Conservation (phyloP, 2,797 vertebrate genomes). For the Discoglossus pictus region DNA sequence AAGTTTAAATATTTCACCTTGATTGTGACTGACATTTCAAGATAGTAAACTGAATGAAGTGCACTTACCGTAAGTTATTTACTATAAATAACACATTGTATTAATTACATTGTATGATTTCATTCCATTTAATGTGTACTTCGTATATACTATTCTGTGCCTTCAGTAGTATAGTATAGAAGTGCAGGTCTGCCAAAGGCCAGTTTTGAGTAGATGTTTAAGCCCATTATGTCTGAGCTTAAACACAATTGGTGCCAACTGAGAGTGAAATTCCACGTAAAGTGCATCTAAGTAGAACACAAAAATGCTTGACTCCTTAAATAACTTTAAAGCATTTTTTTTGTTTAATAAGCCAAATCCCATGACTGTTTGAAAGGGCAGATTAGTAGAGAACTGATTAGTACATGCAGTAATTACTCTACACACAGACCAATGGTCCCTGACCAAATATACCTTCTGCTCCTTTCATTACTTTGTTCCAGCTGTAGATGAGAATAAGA, state of each 20-base stretch:
- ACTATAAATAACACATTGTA: too few species aligned
- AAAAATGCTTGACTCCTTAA: conserved; percentile 17
- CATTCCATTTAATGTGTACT: too few species aligned
- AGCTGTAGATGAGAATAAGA: too few species aligned
- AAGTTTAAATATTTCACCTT: too few species aligned
- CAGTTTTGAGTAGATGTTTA: conserved; percentile 16
- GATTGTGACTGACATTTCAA: too few species aligned
- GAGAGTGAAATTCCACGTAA: conserved; percentile 18
- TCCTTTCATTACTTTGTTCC: too few species aligned
- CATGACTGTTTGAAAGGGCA: conserved; percentile 28
- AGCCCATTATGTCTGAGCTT: neutral
- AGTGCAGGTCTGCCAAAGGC: conserved; percentile 2
- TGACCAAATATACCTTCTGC: too few species aligned
- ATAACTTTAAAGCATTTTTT: conserved; percentile 14
- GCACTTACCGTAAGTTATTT: too few species aligned
- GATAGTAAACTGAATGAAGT: too few species aligned
- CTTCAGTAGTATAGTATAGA: neutral
- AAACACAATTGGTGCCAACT: conserved; percentile 9
- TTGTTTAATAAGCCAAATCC: conserved; percentile 48
- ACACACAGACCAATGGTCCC: too few species aligned
- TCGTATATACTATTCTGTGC: too few species aligned
- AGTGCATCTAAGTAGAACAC: conserved; percentile 1
- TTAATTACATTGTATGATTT: too few species aligned
- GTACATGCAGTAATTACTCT: conserved; percentile 26
- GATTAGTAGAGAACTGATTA: conserved; percentile 18